Evolutionary conservation across 2,797 vertebrate genomes (phyloP).

Genomic region (Cottoperca gobio): DNA sequence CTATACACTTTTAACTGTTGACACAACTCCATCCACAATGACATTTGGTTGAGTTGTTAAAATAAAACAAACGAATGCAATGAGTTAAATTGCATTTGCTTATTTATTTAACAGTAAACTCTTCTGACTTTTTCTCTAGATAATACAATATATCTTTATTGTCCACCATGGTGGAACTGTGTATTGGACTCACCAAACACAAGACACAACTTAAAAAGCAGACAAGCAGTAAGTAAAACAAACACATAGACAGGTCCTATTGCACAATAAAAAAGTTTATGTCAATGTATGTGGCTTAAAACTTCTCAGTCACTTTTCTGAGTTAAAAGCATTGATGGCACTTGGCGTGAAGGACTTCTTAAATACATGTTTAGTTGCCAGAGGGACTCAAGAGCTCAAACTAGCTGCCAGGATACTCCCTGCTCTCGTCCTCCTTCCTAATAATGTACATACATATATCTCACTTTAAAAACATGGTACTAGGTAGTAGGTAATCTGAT

Average conservation of each 20-base stretch:
- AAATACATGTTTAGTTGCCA: background rate
- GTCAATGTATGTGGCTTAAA: background rate
- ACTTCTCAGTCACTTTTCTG: background rate
- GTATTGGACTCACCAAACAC: background rate
- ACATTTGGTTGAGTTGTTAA: background rate
- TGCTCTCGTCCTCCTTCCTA: background rate
- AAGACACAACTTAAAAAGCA: background rate
- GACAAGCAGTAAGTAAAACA: background rate
- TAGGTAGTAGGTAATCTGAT: background rate
- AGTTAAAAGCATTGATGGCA: background rate
- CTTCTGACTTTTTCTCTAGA: background rate
- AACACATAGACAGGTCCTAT: background rate
- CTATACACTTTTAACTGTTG: conserved; percentile 18
- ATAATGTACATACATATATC: background rate
- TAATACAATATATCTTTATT: background rate
- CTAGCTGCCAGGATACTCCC: background rate
- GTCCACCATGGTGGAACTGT: too few species aligned
- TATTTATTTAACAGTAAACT: too few species aligned
- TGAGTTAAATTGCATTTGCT: too few species aligned
- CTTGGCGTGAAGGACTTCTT: background rate
- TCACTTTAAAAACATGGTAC: background rate
- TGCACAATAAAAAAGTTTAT: background rate
- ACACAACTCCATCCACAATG: background rate
- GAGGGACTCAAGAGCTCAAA: background rate
- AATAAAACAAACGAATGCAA: too few species aligned